Conservation (phyloP, 2,888 invertebrate species). For the Leucania comma region DNA sequence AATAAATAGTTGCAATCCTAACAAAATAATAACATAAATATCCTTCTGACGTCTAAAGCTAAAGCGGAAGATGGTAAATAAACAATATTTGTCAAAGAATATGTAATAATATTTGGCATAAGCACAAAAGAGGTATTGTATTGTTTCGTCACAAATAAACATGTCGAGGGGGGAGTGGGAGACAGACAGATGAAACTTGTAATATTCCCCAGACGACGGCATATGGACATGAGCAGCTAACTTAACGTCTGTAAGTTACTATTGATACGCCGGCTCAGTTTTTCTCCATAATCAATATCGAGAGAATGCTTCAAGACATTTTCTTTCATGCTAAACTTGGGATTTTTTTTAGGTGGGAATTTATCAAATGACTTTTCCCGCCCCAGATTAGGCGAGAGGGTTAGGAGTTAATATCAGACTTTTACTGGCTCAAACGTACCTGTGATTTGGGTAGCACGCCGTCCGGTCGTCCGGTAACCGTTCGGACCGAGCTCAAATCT, state of each 20-base stretch:
- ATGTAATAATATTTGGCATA: slow-evolving; percentile 24
- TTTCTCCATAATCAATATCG: slow-evolving; percentile 39
- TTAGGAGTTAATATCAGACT: no score
- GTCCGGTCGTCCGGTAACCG: no score
- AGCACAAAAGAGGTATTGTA: slow-evolving; percentile 26
- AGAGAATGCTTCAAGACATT: slow-evolving; percentile 18
- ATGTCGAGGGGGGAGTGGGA: slow-evolving; percentile 22
- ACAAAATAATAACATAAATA: slow-evolving; percentile 8
- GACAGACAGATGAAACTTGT: slow-evolving; percentile 29
- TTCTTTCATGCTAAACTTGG: slow-evolving; percentile 3
- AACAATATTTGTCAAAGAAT: slow-evolving; percentile 17
- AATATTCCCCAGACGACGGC: slow-evolving; percentile 41
- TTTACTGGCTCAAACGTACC: no score
- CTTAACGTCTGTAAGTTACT: slow-evolving; percentile 43
- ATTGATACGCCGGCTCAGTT: slow-evolving; percentile 44
- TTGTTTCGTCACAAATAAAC: slow-evolving; percentile 38
- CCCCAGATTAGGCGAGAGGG: no score
- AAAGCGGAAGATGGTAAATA: slow-evolving; percentile 20
- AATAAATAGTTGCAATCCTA: not conserved
- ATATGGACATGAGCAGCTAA: slow-evolving; percentile 42
- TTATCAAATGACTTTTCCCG: no score
- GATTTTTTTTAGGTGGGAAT: no score
- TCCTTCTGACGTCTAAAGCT: not conserved
- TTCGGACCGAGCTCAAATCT: no score
- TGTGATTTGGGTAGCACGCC: no score